Percentiles rank a stretch among this genome's conserved stretches.
These are phyloP conservation scores for Alethe castanea DNA, from an alignment of 2,113 vertebrate genomes.

Conservation along the genomic window DNA sequence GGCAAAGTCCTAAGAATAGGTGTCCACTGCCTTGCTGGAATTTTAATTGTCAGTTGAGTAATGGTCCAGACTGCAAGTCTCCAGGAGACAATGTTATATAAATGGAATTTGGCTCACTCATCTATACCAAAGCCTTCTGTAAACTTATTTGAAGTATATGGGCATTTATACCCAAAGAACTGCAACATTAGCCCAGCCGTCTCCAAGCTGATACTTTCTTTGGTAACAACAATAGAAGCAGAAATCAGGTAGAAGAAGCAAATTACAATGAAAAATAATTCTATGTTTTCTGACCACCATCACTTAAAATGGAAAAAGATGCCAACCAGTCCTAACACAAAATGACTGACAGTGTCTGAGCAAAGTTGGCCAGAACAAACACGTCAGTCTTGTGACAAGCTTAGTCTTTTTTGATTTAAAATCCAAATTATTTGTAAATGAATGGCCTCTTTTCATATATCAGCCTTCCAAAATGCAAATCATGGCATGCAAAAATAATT, in stretches of 20 bases:
- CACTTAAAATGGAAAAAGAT: background rate
- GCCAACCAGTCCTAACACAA: background rate
- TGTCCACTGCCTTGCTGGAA: background rate
- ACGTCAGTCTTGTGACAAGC: background rate
- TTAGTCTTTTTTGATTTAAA: background rate
- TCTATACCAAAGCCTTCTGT: background rate
- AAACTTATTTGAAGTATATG: background rate
- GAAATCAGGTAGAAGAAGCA: background rate
- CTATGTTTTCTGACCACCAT: background rate
- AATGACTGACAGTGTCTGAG: background rate
- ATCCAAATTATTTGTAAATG: constrained; percentile 4
- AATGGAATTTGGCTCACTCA: background rate
- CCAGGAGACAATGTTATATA: background rate
- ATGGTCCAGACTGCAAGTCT: background rate
- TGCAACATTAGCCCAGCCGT: background rate
- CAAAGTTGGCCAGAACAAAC: background rate
- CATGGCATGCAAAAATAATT: background rate
- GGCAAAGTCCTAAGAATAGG: background rate
- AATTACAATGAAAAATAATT: background rate
- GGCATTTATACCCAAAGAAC: background rate
- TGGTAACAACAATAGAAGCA: background rate
- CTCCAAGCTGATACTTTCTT: background rate
- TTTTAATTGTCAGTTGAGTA: constrained; percentile 33
- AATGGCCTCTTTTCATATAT: background rate
- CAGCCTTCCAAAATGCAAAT: background rate